These are phyloP conservation scores for Melikaiella ostensackeni DNA, from an alignment of 2,888 invertebrate genomes.

Conservation along the genomic window DNA sequence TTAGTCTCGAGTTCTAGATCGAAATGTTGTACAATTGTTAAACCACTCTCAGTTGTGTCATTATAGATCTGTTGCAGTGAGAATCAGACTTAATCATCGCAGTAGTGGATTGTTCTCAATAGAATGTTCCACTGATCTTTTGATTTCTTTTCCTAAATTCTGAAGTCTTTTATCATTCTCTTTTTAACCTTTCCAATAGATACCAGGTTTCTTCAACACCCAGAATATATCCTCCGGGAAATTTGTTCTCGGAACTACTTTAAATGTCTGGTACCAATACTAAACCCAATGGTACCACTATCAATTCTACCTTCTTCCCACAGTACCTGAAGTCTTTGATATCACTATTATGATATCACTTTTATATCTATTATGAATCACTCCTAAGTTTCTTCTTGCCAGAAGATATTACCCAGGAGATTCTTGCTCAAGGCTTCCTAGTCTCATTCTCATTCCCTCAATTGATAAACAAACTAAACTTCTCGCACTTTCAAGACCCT, in stretches of 20 bases:
- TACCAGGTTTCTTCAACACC: too few species aligned
- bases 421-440: background rate
- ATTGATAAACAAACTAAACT: background rate
- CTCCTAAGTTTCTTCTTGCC: too few species aligned
- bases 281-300: background rate
- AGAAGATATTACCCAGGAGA: background rate
- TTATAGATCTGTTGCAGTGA: background rate
- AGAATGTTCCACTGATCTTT: too few species aligned
- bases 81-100: background rate
- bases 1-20: background rate
- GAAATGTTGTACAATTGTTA: background rate
- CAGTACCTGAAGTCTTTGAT: too few species aligned
- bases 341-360: too few species aligned
- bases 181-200: too few species aligned
- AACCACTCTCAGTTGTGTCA: background rate
- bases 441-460: background rate
- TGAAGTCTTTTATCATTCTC: too few species aligned
- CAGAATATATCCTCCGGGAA: too few species aligned
- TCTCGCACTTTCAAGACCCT: background rate
- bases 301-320: too few species aligned
- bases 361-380: too few species aligned
- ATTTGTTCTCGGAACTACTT: background rate
- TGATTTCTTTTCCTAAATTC: too few species aligned
- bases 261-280: background rate
- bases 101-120: too few species aligned